A percentile compares a stretch with the other conserved stretches of the same genome.
Conservation (phyloP, 2,113 vertebrate species). For the Xiphophorus maculatus region DNA sequence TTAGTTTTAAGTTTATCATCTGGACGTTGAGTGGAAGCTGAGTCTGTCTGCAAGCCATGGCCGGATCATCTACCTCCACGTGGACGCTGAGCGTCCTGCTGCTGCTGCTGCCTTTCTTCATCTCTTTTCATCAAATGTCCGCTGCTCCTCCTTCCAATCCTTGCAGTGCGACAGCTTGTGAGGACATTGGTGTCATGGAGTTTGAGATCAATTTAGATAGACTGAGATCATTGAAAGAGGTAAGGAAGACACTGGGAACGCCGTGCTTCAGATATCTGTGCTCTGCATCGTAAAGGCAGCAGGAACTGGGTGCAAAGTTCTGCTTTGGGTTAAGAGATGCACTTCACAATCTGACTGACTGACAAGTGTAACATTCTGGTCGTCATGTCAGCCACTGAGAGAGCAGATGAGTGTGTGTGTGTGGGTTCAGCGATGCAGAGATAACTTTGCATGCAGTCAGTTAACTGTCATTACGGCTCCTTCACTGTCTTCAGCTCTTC, state of each 20-base stretch:
- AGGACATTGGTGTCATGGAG: fast-evolving
- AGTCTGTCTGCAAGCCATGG: slow-evolving; percentile 12
- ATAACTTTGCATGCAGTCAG: neutral
- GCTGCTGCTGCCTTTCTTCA: slow-evolving; percentile 32
- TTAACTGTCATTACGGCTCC: neutral
- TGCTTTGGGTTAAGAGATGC: neutral
- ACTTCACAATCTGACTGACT: neutral
- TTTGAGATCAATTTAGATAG: fast-evolving
- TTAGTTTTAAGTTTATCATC: neutral
- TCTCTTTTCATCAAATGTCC: neutral
- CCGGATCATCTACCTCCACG: neutral
- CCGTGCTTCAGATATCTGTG: neutral
- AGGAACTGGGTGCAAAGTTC: neutral
- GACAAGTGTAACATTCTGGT: neutral
- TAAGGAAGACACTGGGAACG: slow-evolving; percentile 11
- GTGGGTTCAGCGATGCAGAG: slow-evolving; percentile 1
- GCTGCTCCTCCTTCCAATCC: fast-evolving
- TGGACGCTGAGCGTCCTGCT: slow-evolving; percentile 34
- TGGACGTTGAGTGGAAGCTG: neutral
- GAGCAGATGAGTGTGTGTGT: neutral
- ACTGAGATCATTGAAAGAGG: fast-evolving
- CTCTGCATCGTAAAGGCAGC: neutral
- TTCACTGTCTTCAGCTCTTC: neutral
- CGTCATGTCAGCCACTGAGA: neutral
- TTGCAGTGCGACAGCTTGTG: neutral